Evolutionary conservation across 2,888 invertebrate genomes (phyloP).

Genomic region (Ophion slaviceki): DNA sequence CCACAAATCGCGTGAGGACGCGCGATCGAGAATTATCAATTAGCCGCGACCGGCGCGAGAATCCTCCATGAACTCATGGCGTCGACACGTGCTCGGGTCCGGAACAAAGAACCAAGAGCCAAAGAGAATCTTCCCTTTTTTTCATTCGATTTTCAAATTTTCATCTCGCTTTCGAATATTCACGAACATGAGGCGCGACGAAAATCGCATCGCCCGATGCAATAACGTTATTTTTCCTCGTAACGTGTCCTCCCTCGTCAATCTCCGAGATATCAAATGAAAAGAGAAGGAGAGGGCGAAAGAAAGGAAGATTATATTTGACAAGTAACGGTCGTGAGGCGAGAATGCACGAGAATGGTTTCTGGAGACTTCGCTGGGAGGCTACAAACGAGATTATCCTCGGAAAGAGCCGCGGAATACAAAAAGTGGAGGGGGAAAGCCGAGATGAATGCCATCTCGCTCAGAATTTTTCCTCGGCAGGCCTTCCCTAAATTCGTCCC

Average conservation of each 20-base stretch:
- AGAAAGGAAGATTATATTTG: conserved; percentile 45
- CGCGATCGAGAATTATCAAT: conserved; percentile 14
- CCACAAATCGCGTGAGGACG: background rate
- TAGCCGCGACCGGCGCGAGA: conserved; percentile 44
- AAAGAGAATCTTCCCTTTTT: background rate
- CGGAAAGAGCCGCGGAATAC: conserved; percentile 27
- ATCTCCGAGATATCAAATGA: conserved; percentile 46
- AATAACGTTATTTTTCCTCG: conserved; percentile 26
- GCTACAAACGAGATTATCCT: conserved; percentile 59
- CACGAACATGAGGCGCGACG: background rate
- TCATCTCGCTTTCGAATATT: background rate
- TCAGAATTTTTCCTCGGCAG: conserved; percentile 53
- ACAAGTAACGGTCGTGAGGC: conserved; percentile 14
- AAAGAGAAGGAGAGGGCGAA: conserved; percentile 48
- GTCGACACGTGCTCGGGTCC: conserved; percentile 60
- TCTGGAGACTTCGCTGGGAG: conserved; percentile 42
- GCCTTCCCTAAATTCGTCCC: conserved; percentile 42
- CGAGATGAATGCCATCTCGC: conserved; percentile 60
- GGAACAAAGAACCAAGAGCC: background rate
- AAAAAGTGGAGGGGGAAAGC: conserved; percentile 8
- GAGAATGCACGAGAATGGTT: conserved; percentile 51
- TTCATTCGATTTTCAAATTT: background rate
- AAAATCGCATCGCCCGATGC: conserved; percentile 30
- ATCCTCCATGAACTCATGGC: conserved; percentile 15
- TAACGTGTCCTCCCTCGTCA: background rate